Conservation (phyloP, 2,888 invertebrate species). For the Heliconius erato region DNA sequence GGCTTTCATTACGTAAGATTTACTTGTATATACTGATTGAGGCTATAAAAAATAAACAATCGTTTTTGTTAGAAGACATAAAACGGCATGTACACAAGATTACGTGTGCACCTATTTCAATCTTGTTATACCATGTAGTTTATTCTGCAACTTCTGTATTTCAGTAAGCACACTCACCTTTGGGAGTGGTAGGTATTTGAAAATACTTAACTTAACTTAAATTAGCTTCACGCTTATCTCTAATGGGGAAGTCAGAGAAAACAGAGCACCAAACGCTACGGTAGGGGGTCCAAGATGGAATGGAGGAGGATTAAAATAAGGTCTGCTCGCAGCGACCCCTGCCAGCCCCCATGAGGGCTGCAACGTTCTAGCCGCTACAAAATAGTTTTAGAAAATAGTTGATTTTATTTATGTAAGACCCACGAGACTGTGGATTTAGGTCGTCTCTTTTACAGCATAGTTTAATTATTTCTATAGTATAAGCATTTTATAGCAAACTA, state of each 20-base stretch:
- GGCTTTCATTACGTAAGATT: too few species aligned
- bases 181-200: neutral
- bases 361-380: too few species aligned
- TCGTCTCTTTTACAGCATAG: slow-evolving; percentile 20
- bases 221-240: too few species aligned
- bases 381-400: neutral
- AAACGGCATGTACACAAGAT: slow-evolving; percentile 4
- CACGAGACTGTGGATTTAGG: slow-evolving; percentile 20
- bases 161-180: neutral
- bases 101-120: slow-evolving; percentile 5
- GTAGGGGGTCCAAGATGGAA: too few species aligned
- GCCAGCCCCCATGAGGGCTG: too few species aligned
- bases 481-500: neutral
- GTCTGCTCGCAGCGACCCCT: too few species aligned
- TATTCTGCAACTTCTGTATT: neutral
- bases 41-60: neutral
- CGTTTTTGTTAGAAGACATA: slow-evolving; percentile 16
- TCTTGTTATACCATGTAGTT: neutral
- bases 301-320: too few species aligned
- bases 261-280: too few species aligned
- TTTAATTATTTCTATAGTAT: slow-evolving; percentile 15
- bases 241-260: too few species aligned
- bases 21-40: too few species aligned
- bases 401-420: slow-evolving; percentile 7
- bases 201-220: too few species aligned